Conservation (phyloP, 2,113 vertebrate genomes). For the Phrynosoma blainvillii region DNA sequence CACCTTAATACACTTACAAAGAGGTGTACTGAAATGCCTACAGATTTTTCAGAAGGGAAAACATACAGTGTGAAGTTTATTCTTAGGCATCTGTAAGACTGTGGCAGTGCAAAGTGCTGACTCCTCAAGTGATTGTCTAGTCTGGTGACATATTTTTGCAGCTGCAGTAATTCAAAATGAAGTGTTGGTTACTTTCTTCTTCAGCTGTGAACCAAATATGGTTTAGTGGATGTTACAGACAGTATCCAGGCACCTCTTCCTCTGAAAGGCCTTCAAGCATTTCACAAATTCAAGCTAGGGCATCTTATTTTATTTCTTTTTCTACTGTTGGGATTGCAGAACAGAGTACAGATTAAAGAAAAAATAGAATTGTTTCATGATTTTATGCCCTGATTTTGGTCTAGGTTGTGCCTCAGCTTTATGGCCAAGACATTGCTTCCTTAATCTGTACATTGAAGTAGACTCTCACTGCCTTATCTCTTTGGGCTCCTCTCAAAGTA, state of each 20-base stretch:
- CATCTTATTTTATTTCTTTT: not conserved
- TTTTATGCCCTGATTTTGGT: not conserved
- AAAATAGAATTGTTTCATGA: not conserved
- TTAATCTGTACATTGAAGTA: not conserved
- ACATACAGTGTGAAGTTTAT: constrained; percentile 6
- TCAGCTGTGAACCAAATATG: not conserved
- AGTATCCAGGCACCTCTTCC: constrained; percentile 39
- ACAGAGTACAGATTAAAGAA: not conserved
- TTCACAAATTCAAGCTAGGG: constrained; percentile 8
- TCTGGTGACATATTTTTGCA: constrained; percentile 25
- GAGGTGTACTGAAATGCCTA: fast-evolving
- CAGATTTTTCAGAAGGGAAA: constrained; percentile 18
- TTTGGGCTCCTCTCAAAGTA: too few relatives aligned
- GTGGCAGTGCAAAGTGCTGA: not conserved
- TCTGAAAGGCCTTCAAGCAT: not conserved
- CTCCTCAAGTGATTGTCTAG: not conserved
- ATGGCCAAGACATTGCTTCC: not conserved
- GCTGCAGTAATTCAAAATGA: constrained; percentile 31
- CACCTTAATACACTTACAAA: fast-evolving
- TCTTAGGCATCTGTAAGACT: constrained; percentile 19
- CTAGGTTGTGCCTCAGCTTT: too few relatives aligned
- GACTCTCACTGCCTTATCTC: too few relatives aligned
- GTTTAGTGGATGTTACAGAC: constrained; percentile 42
- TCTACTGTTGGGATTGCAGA: not conserved
- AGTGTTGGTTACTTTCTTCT: constrained; percentile 34